Percentiles rank a stretch among this genome's conserved stretches.
These are phyloP conservation scores for Prunella strophiata DNA, from an alignment of 2,797 vertebrate genomes.

Conservation along the genomic window DNA sequence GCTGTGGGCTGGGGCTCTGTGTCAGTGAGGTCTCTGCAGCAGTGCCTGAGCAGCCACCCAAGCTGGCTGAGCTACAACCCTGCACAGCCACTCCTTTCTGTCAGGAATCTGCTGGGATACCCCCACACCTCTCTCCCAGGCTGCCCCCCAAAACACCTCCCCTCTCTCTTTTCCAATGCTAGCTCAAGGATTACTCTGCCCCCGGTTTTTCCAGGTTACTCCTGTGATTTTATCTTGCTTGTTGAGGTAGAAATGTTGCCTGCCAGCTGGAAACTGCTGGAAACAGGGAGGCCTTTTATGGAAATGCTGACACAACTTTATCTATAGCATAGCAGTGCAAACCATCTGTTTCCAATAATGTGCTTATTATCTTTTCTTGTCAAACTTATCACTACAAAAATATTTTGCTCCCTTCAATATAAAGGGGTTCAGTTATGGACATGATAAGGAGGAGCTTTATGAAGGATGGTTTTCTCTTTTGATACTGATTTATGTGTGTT, in stretches of 20 bases:
- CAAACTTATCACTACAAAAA: conserved; percentile 51
- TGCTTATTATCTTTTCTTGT: conserved; percentile 64
- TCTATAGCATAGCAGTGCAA: conserved; percentile 5
- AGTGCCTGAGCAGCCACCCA: background rate
- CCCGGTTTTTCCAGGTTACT: background rate
- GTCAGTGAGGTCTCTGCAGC: background rate
- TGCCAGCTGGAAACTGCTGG: conserved; percentile 9
- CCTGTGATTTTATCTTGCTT: background rate
- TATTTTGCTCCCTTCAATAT: conserved; percentile 34
- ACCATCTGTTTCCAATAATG: conserved; percentile 70
- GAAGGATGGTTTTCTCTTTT: background rate
- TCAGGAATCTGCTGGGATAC: background rate
- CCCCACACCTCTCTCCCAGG: background rate
- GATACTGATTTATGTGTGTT: background rate
- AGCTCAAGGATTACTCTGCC: background rate
- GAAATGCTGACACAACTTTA: conserved; percentile 46
- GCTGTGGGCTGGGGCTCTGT: rapidly evolving
- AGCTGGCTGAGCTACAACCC: background rate
- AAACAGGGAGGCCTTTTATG: conserved; percentile 24
- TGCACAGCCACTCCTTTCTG: background rate
- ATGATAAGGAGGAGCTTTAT: background rate
- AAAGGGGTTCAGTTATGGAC: background rate
- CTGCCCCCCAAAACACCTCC: background rate
- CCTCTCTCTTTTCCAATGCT: background rate
- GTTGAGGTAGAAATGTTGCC: background rate